Percentiles rank a stretch among this genome's conserved stretches.
Conservation (phyloP, 2,888 invertebrate genomes). For the Gymnocheta viridis region DNA sequence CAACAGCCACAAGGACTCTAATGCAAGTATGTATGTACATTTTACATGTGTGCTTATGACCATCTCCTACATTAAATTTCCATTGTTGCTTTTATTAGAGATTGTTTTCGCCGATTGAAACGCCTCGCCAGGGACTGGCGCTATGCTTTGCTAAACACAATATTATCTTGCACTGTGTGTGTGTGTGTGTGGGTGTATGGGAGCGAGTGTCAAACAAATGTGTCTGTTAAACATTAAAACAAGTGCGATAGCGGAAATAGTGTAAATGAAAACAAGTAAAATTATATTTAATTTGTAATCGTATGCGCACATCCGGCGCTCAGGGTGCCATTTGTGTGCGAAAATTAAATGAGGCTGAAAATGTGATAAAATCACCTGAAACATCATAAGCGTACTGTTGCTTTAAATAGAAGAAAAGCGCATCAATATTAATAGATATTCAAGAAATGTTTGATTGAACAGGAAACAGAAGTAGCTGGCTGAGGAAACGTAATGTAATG, state of each 20-base stretch:
- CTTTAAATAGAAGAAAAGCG: background rate
- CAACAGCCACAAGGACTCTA: background rate
- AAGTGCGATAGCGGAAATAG: background rate
- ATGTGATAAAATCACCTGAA: slow-evolving; percentile 50
- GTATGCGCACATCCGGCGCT: slow-evolving; percentile 45
- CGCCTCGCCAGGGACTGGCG: background rate
- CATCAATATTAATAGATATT: background rate
- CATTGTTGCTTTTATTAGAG: slow-evolving; percentile 22
- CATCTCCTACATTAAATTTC: slow-evolving; percentile 8
- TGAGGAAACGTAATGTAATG: no score
- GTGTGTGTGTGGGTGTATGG: background rate
- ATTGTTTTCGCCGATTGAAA: slow-evolving; percentile 12
- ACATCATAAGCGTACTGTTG: background rate
- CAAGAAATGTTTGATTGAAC: no score
- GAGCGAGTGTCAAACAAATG: background rate
- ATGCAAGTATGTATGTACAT: background rate
- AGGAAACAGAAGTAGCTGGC: no score
- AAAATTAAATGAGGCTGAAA: slow-evolving; percentile 62
- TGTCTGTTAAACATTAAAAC: slow-evolving; percentile 1
- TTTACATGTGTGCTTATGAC: background rate
- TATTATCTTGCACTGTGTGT: background rate
- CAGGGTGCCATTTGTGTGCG: slow-evolving; percentile 44
- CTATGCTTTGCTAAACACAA: no score
- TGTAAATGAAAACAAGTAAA: slow-evolving; percentile 14
- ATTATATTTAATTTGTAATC: slow-evolving; percentile 66